Evolutionary conservation across 2,113 vertebrate genomes (phyloP).

Genomic region (Pteronura brasiliensis): DNA sequence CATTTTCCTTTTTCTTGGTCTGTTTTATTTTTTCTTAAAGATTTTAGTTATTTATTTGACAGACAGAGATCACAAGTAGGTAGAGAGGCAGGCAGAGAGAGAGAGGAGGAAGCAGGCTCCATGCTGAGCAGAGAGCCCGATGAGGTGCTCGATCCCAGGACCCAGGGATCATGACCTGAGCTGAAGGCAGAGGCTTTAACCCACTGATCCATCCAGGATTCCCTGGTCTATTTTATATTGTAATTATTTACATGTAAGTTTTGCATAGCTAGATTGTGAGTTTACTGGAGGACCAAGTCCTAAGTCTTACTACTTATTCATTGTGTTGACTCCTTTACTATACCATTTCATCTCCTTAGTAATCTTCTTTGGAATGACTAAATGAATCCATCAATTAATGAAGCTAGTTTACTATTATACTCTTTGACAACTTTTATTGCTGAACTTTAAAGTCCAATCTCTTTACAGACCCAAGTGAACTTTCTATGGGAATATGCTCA

Average conservation of each 20-base stretch:
- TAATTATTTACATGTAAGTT: background rate
- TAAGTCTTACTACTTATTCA: background rate
- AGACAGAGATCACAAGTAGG: too few species aligned
- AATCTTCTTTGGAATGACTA: background rate
- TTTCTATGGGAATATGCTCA: background rate
- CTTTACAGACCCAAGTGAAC: background rate
- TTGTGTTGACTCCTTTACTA: background rate
- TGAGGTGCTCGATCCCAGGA: too few species aligned
- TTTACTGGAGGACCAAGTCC: background rate
- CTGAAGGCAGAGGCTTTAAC: too few species aligned
- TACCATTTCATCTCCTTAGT: background rate
- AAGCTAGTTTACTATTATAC: background rate
- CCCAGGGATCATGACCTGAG: too few species aligned
- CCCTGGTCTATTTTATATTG: too few species aligned
- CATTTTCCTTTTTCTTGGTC: background rate
- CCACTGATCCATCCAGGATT: too few species aligned
- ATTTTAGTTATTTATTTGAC: too few species aligned
- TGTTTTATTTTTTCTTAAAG: background rate
- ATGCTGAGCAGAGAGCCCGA: too few species aligned
- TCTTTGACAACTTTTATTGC: background rate
- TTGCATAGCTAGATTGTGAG: background rate
- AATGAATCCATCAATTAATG: background rate
- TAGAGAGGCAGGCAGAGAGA: too few species aligned
- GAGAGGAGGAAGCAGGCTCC: too few species aligned
- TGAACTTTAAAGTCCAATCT: background rate